A percentile compares a stretch with the other conserved stretches of the same genome.
Evolutionary conservation across 2,113 vertebrate species (phyloP).

Genomic region (Pelobates fuscus): DNA sequence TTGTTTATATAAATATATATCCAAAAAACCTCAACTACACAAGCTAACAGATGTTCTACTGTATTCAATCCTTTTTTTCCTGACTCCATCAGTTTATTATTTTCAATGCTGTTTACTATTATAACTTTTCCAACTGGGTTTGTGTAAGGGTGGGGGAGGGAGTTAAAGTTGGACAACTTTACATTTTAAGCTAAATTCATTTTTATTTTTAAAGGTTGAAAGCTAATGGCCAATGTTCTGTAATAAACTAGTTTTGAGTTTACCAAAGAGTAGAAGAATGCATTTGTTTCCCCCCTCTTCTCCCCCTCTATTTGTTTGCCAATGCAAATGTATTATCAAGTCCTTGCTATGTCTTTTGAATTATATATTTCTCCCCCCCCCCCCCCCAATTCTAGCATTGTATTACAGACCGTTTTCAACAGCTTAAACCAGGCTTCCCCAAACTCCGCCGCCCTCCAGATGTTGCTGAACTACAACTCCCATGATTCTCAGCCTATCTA

Average conservation of each 20-base stretch:
- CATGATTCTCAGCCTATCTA: too few relatives aligned
- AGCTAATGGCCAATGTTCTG: constrained; percentile 40
- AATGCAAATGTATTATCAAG: too few relatives aligned
- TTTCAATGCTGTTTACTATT: background rate
- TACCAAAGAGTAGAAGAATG: constrained; percentile 85
- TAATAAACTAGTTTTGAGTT: constrained; percentile 80
- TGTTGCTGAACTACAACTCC: too few relatives aligned
- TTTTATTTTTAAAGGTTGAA: background rate
- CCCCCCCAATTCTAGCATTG: too few relatives aligned
- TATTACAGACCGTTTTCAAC: too few relatives aligned
- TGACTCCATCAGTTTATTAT: background rate
- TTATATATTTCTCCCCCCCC: too few relatives aligned
- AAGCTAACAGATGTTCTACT: constrained; percentile 55
- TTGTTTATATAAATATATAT: background rate
- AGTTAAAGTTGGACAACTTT: background rate
- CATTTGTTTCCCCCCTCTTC: too few relatives aligned
- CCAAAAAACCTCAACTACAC: constrained; percentile 65
- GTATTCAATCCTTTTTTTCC: constrained; percentile 45
- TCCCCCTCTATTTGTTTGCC: too few relatives aligned
- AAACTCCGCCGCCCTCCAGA: too few relatives aligned
- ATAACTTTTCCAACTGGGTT: background rate
- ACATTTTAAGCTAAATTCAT: too few relatives aligned
- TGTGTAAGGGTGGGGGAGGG: background rate
- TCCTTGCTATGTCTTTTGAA: too few relatives aligned
- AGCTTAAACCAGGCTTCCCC: too few relatives aligned